phyloP scores from a whole-genome alignment of 2,888 invertebrate species.

The Pseudoips prasinana region DNA sequence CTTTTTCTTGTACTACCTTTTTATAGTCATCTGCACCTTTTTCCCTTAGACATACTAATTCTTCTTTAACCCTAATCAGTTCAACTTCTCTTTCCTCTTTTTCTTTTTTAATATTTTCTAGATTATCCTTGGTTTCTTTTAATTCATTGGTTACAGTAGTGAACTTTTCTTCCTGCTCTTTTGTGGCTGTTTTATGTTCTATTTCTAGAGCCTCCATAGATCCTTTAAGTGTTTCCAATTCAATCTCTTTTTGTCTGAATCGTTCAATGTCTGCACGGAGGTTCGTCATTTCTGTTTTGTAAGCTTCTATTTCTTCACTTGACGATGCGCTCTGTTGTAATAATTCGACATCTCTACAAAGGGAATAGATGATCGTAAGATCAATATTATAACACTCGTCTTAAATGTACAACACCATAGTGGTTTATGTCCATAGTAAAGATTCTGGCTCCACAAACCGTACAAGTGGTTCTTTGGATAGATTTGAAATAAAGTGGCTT shows the following conservation, averaged over 20 bases:
- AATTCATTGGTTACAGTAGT: constrained; percentile 55
- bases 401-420: no score
- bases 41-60: constrained; percentile 56
- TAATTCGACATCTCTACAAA: constrained; percentile 66
- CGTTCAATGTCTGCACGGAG: constrained; percentile 70
- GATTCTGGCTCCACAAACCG: no score
- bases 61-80: constrained; percentile 59
- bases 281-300: constrained; percentile 63
- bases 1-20: constrained; percentile 62
- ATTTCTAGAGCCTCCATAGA: constrained; percentile 69
- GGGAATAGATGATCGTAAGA: neutral
- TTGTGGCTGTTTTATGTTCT: constrained; percentile 65
- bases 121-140: constrained; percentile 60
- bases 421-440: no score
- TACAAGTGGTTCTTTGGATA: no score
- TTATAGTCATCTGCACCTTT: constrained; percentile 68
- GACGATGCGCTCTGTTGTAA: constrained; percentile 73
- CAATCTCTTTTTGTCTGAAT: constrained; percentile 80
- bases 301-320: constrained; percentile 72
- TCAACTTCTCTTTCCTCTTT: constrained; percentile 60
- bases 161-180: constrained; percentile 67
- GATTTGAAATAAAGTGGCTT: no score
- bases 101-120: constrained; percentile 57
- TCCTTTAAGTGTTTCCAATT: constrained; percentile 66
- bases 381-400: no score